Evolutionary conservation across 2,888 invertebrate genomes (phyloP), one percentile per base, ranked within the genome.

Genomic region (Criorhina ranunculi): DNA sequence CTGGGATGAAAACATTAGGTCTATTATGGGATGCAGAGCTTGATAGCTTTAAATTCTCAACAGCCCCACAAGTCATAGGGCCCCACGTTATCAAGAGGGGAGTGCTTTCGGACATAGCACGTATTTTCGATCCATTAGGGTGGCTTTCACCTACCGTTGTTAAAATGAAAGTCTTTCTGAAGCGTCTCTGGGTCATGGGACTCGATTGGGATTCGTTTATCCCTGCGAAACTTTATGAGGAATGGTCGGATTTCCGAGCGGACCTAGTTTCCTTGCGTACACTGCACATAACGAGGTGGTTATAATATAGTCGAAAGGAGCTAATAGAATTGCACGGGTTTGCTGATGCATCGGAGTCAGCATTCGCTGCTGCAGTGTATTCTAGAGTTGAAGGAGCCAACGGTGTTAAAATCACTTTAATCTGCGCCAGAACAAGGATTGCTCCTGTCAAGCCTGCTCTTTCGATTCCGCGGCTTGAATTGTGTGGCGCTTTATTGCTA

Each of bases 401-500:
- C 19, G 12, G 40, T 2, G 53, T 73, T 9, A 11, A 53, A 12
- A 73, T 55, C n/a, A 19, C 35, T 6, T 57, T 82, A 12, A 69
- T 82, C 9, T 76, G 76, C 17, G 42, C 70, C 9, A 82, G 72
- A 64, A 72, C 59, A n/a, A 12, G 35, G 19, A 29, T 57, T n/a
- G 55, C 46, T 7, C 24, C 64, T 29, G 44, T 15, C 5, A 75
- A 64, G 5, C 73, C 73, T 37, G n/a, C 62, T 1, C 46, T 80
- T n/a, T 37, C 73, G 0, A 66, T 80, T 31, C 75, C 73, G 2
- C 42, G 73, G 4, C 31, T 80, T 15, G 73, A 81, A 62, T 24
- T 64, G n/a, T 82, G 81, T 33, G 51, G 70, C 62, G 40, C 70
- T 24, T 59, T 55, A 37, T 15, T 81, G 24, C 60, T 76, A 69